phyloP scores from a whole-genome alignment of 2,888 invertebrate genomes.

The Lepidonotus clava region DNA sequence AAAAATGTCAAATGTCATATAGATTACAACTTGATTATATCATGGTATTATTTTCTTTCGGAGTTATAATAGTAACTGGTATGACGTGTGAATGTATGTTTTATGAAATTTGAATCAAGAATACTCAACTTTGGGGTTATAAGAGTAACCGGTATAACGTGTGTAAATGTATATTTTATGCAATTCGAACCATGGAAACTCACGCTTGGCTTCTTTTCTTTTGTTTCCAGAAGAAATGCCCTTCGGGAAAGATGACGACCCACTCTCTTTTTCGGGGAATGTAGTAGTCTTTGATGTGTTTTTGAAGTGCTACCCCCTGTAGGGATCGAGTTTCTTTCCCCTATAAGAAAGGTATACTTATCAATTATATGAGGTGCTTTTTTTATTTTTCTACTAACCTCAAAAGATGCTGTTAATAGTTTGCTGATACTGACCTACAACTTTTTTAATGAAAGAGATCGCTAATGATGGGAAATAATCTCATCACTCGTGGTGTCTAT shows the following conservation, averaged over 20 bases:
- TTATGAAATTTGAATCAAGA: not conserved
- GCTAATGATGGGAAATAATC: too few relatives aligned
- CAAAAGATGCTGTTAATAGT: not conserved
- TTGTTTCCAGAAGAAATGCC: conserved; percentile 93
- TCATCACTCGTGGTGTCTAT: too few relatives aligned
- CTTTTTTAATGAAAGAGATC: too few relatives aligned
- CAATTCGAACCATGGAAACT: too few relatives aligned
- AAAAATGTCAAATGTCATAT: too few relatives aligned
- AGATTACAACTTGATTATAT: too few relatives aligned
- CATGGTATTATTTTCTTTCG: too few relatives aligned
- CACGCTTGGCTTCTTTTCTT: conserved; percentile 88
- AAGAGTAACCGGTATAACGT: not conserved
- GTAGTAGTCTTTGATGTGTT: conserved; percentile 87
- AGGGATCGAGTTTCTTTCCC: conserved; percentile 42
- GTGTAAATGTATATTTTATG: not conserved
- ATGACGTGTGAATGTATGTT: not conserved
- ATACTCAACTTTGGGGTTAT: not conserved
- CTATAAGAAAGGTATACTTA: not conserved
- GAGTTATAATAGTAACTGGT: too few relatives aligned
- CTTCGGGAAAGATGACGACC: conserved; percentile 96
- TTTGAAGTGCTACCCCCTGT: not conserved
- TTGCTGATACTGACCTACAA: not conserved
- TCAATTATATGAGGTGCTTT: not conserved
- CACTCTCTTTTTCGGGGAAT: conserved; percentile 88
- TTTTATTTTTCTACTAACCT: not conserved